These are phyloP conservation scores for Pseudeuparius sepicola DNA, from an alignment of 2,888 invertebrate species.

Conservation along the genomic window DNA sequence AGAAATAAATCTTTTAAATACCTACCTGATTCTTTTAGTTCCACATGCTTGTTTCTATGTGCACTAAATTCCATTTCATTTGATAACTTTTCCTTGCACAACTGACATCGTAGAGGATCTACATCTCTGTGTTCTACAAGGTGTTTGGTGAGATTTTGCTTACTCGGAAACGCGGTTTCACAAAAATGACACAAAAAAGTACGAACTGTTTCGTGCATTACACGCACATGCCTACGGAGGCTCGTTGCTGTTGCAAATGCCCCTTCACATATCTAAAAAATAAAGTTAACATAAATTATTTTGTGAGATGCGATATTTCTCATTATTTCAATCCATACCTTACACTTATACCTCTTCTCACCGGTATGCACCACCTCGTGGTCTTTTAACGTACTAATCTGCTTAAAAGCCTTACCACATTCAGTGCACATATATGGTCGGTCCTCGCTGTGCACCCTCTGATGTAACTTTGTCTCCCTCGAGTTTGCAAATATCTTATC, in stretches of 20 bases:
- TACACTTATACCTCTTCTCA: slow-evolving; percentile 24
- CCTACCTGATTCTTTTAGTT: slow-evolving; percentile 19
- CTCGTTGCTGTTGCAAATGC: slow-evolving; percentile 24
- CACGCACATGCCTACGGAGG: slow-evolving; percentile 20
- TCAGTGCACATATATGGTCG: slow-evolving; percentile 24
- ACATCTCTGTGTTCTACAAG: slow-evolving; percentile 20
- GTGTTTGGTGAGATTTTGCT: slow-evolving; percentile 23
- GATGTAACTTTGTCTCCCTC: slow-evolving; percentile 23
- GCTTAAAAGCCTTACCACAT: slow-evolving; percentile 24
- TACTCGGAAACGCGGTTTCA: slow-evolving; percentile 20
- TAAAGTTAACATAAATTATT: slow-evolving; percentile 1
- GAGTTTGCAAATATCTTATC: slow-evolving; percentile 20
- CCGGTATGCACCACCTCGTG: slow-evolving; percentile 24
- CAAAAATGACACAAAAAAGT: slow-evolving; percentile 23
- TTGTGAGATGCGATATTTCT: background rate
- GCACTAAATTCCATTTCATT: slow-evolving; percentile 15
- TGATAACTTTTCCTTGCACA: slow-evolving; percentile 17
- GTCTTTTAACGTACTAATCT: slow-evolving; percentile 21
- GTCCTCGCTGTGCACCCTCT: slow-evolving; percentile 23
- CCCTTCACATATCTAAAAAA: slow-evolving; percentile 24
- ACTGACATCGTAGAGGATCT: slow-evolving; percentile 20
- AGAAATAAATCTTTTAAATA: background rate
- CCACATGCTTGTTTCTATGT: slow-evolving; percentile 21
- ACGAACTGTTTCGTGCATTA: slow-evolving; percentile 24
- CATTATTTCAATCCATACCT: slow-evolving; percentile 15